Evolutionary conservation across 2,797 vertebrate genomes (phyloP), one percentile per base, ranked within the genome.

Genomic region (Enteromius paludinosus): DNA sequence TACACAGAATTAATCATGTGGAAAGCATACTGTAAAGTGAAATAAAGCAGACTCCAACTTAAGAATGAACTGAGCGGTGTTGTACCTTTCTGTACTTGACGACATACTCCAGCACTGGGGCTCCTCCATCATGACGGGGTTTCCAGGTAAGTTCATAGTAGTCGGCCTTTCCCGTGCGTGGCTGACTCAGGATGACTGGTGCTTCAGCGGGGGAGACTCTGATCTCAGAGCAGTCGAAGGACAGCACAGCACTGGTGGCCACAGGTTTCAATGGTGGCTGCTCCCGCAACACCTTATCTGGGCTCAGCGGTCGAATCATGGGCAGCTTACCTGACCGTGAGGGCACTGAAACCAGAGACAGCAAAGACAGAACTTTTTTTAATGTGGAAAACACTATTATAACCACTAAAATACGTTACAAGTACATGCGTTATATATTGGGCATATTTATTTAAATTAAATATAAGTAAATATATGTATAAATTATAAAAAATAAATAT

Each of bases 21-120:
- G 8, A 11, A 54, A 12, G 18, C 12, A 56, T 9, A 35, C 4
- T 25, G 7, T 66, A 3, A 3, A 52, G 28, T 41, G 54, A 59
- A 59, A 59, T 8, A 4, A 61, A 10, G 4, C 7, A 59, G 72
- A 41, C 25, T 33, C 41, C 52, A 59, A 8, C 6, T 35, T 35
- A 79, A 20, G n/a, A 54, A 20, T 35, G 18, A 56, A 47, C 18
- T 8, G 9, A 41, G 38, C 6, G 3, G 73, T 15, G 41, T 28
- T 64, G 68, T 95, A 98, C 97, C 97, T 98, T 98, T 93, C 96
- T 96, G 90, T 98, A 97, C 87, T 98, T 99, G 88, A 99, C 90
- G 83, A 97, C 90, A 0, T 99, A 99, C 90, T 97, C 97, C 87
- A 98, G 93, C 74, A 98, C 91, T 0, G 97, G 95, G 0, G 92